phyloP scores from a whole-genome alignment of 92 coral and sea anemone genomes.

The Nematostella vectensis region DNA sequence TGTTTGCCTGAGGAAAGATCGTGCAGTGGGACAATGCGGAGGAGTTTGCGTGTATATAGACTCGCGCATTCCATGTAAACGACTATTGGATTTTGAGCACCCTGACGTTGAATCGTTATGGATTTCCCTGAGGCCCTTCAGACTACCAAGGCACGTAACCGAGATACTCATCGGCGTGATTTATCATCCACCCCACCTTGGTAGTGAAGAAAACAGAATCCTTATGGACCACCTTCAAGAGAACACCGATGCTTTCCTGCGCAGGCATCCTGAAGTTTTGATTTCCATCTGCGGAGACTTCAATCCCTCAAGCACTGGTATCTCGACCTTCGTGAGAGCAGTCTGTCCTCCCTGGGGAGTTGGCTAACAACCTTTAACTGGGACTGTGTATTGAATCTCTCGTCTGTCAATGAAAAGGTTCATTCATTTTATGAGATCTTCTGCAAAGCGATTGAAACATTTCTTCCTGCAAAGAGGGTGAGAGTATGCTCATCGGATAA shows the following conservation, averaged over 20 bases:
- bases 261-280: slow-evolving; percentile 19
- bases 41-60: slow-evolving; percentile 16
- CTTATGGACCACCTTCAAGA: slow-evolving; percentile 8
- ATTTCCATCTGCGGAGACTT: slow-evolving; percentile 16
- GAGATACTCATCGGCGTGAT: slow-evolving; percentile 7
- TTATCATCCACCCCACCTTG: slow-evolving; percentile 14
- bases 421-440: no score
- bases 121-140: slow-evolving; percentile 7
- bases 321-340: no score
- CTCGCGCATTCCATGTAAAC: slow-evolving; percentile 19
- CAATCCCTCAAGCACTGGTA: slow-evolving; percentile 25
- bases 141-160: slow-evolving; percentile 9
- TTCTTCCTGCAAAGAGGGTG: no score
- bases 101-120: slow-evolving; percentile 25
- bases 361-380: no score
- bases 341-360: no score
- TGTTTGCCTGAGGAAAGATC: slow-evolving; percentile 11
- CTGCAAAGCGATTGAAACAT: no score
- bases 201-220: slow-evolving; percentile 3
- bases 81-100: no score
- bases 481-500: no score
- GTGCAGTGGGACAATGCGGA: slow-evolving; percentile 10
- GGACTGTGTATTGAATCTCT: no score
- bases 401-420: no score
- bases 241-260: slow-evolving; percentile 15